Conservation (phyloP, 2,113 vertebrate species). For the Leptocoma aspasia region DNA sequence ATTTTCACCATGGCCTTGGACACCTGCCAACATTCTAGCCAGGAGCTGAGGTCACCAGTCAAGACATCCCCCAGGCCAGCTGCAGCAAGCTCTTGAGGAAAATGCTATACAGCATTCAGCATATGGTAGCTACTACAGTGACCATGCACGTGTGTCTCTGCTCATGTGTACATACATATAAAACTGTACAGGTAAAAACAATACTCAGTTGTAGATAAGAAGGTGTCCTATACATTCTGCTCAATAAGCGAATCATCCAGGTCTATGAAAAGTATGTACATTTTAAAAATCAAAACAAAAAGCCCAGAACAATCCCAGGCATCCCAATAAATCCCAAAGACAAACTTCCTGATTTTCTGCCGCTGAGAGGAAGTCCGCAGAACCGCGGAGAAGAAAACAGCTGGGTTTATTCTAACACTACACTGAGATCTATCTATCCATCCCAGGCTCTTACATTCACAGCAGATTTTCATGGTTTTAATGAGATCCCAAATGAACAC, state of each 20-base stretch:
- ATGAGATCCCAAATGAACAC: background rate
- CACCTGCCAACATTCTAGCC: background rate
- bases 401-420: background rate
- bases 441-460: background rate
- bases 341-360: background rate
- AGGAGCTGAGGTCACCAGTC: background rate
- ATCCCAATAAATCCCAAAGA: background rate
- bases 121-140: background rate
- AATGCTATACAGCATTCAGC: background rate
- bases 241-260: rapidly evolving
- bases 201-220: rapidly evolving
- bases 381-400: background rate
- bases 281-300: background rate
- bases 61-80: background rate
- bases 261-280: rapidly evolving
- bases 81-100: background rate
- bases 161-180: rapidly evolving
- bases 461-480: background rate
- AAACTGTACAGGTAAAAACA: background rate
- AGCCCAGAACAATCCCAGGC: background rate
- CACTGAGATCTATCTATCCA: background rate
- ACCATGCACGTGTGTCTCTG: rapidly evolving
- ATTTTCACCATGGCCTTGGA: background rate
- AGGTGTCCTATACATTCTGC: background rate
- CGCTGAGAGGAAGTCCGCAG: background rate